These are phyloP conservation scores for Poicephalus gulielmi DNA, from an alignment of 2,113 vertebrate genomes.

Conservation along the genomic window DNA sequence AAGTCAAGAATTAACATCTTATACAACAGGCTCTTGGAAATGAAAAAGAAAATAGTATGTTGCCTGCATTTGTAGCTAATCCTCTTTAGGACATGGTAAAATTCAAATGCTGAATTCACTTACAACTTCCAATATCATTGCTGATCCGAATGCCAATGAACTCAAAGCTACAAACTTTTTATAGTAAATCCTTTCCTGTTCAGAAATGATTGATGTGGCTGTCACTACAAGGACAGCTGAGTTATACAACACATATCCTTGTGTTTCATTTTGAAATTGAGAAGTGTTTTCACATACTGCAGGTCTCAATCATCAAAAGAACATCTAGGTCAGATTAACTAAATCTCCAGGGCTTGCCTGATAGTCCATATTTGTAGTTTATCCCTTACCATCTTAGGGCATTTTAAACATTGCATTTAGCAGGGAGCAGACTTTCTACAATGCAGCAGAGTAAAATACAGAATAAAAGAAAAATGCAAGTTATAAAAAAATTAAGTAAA, in stretches of 20 bases:
- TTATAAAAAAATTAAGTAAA: neutral
- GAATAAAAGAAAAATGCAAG: neutral
- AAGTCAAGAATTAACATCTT: conserved; percentile 67
- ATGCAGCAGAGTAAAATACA: conserved; percentile 16
- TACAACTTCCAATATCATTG: conserved; percentile 78
- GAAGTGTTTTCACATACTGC: conserved; percentile 76
- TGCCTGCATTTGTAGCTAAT: conserved; percentile 82
- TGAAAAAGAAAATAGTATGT: conserved; percentile 74
- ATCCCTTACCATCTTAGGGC: conserved; percentile 77
- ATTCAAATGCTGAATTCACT: conserved; percentile 77
- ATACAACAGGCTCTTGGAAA: conserved; percentile 63
- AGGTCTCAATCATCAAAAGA: conserved; percentile 85
- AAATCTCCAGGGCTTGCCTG: conserved; percentile 78
- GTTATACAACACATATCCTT: conserved; percentile 65
- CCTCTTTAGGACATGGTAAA: conserved; percentile 83
- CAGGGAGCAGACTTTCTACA: conserved; percentile 12
- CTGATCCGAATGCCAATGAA: conserved; percentile 77
- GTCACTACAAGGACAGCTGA: conserved; percentile 73
- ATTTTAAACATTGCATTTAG: conserved; percentile 72
- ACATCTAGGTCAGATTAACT: conserved; percentile 88
- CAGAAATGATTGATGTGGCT: conserved; percentile 74
- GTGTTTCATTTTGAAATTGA: conserved; percentile 80
- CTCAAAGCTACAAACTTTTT: conserved; percentile 79
- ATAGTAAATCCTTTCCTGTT: conserved; percentile 79
- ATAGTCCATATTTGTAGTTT: conserved; percentile 76